Evolutionary conservation across 1,140 invertebrate species (phyloP).

Genomic region (Drosophila mauritiana): DNA sequence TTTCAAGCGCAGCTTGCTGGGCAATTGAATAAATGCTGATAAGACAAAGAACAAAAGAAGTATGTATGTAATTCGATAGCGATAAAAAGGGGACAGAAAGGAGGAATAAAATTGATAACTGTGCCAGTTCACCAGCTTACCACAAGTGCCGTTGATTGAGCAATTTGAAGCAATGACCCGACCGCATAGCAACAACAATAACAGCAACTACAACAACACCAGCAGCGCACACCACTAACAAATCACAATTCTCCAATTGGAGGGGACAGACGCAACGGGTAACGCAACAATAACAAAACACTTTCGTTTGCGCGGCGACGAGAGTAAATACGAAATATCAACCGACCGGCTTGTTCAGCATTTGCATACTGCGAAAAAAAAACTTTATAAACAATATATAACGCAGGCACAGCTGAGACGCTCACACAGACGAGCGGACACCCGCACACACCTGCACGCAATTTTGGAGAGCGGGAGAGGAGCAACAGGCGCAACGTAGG

Average conservation of each 20-base stretch:
- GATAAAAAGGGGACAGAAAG: neutral
- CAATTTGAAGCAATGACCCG: slow-evolving; percentile 70
- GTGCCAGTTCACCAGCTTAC: slow-evolving; percentile 63
- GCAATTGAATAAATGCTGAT: slow-evolving; percentile 59
- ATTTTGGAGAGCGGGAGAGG: slow-evolving; percentile 7
- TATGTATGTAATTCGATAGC: slow-evolving; percentile 44
- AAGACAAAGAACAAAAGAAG: slow-evolving; percentile 48
- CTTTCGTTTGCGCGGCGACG: slow-evolving; percentile 64
- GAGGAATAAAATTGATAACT: slow-evolving; percentile 48
- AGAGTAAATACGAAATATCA: slow-evolving; percentile 32
- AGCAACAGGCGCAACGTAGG: slow-evolving; percentile 63
- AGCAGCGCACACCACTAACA: slow-evolving; percentile 16
- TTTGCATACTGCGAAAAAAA: slow-evolving; percentile 64
- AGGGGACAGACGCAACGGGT: slow-evolving; percentile 19
- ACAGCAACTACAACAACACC: slow-evolving; percentile 31
- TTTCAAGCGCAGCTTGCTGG: slow-evolving; percentile 49
- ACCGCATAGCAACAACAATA: slow-evolving; percentile 43
- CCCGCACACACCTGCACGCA: slow-evolving; percentile 19
- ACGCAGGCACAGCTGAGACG: slow-evolving; percentile 62
- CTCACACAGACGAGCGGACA: slow-evolving; percentile 27
- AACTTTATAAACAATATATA: slow-evolving; percentile 75
- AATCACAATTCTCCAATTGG: slow-evolving; percentile 47
- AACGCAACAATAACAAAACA: slow-evolving; percentile 66
- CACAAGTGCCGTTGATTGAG: slow-evolving; percentile 74
- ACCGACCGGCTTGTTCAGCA: slow-evolving; percentile 70